Evolutionary conservation across 2,888 invertebrate species (phyloP).

Genomic region (Apomyelois bistriatella): DNA sequence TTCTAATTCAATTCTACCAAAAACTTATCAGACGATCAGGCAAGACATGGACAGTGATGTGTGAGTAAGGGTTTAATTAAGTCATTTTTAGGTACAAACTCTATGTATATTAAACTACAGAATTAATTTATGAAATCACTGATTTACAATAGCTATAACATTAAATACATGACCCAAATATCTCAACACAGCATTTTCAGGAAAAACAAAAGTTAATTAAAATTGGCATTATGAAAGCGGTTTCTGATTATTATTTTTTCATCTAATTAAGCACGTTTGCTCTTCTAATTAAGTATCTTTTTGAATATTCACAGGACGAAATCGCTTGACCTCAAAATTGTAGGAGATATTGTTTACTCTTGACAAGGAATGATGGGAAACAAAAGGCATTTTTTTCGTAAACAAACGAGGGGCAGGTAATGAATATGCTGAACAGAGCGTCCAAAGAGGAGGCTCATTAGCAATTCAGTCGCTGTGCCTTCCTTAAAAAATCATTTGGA

Average conservation of each 20-base stretch:
- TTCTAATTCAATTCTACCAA: too few relatives aligned
- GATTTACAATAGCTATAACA: too few relatives aligned
- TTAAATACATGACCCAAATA: background rate
- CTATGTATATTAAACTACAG: background rate
- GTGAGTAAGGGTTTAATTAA: too few relatives aligned
- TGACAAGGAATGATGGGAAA: conserved; percentile 46
- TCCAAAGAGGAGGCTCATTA: conserved; percentile 65
- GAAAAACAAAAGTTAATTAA: conserved; percentile 17
- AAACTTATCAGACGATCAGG: too few relatives aligned
- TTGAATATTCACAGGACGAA: conserved; percentile 47
- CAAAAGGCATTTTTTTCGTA: conserved; percentile 60
- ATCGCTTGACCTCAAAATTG: conserved; percentile 67
- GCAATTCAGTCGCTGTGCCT: conserved; percentile 61
- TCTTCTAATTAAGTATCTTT: conserved; percentile 52
- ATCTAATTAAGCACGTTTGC: conserved; percentile 49
- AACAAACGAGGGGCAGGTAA: conserved; percentile 63
- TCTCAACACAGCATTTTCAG: background rate
- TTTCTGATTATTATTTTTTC: conserved; percentile 17
- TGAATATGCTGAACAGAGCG: conserved; percentile 73
- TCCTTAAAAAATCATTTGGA: conserved; percentile 67
- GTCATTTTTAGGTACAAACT: too few relatives aligned
- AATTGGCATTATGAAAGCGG: conserved; percentile 13
- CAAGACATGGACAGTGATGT: too few relatives aligned
- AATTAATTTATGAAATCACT: too few relatives aligned
- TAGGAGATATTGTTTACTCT: conserved; percentile 60